A percentile compares a stretch with the other conserved stretches of the same genome.
These are phyloP conservation scores for Tortrix viridana DNA, from an alignment of 2,888 invertebrate species.

Conservation along the genomic window DNA sequence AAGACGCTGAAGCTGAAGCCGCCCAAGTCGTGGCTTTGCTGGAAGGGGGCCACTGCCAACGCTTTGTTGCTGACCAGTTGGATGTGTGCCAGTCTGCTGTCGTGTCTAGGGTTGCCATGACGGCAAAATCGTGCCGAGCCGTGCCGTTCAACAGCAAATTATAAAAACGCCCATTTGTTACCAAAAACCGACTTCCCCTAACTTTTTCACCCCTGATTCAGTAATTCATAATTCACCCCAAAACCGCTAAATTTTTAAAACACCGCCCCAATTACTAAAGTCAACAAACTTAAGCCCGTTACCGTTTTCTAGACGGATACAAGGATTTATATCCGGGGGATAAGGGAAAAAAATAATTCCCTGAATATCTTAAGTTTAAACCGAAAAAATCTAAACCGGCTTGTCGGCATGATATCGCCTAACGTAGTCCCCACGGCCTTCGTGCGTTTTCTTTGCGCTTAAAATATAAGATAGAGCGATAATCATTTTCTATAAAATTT, in stretches of 20 bases:
- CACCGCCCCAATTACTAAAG: conserved; percentile 27
- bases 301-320: conserved; percentile 31
- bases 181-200: neutral
- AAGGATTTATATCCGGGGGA: conserved; percentile 31
- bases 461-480: conserved; percentile 41
- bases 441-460: conserved; percentile 39
- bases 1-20: no score
- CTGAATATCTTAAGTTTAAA: conserved; percentile 44
- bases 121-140: no score
- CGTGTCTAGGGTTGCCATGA: no score
- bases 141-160: no score
- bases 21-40: no score
- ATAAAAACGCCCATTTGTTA: no score
- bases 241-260: conserved; percentile 23
- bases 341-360: conserved; percentile 33
- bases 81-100: no score
- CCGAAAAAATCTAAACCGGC: conserved; percentile 54
- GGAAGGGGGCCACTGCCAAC: no score
- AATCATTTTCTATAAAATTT: no score
- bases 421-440: conserved; percentile 55
- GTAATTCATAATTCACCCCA: conserved; percentile 19
- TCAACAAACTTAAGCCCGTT: conserved; percentile 35
- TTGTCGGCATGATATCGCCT: conserved; percentile 56
- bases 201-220: neutral
- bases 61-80: no score